phyloP scores from a whole-genome alignment of 2,888 invertebrate species.

The Drosophila heteroneura region DNA sequence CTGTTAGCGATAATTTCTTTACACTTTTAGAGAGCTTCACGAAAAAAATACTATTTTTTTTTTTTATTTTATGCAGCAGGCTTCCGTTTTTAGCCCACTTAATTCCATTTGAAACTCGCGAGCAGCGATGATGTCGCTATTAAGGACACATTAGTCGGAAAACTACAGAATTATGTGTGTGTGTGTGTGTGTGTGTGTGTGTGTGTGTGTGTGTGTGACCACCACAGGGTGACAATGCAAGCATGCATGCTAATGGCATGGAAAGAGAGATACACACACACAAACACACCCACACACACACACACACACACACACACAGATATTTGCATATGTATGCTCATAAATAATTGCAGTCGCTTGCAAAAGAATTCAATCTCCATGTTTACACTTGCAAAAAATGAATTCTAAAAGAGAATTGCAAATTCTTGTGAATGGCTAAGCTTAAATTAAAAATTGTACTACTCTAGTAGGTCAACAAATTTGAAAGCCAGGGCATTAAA shows the following conservation, averaged over 20 bases:
- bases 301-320: slow-evolving; percentile 5
- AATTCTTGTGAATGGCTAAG: background rate
- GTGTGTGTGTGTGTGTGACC: slow-evolving; percentile 29
- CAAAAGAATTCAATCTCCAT: slow-evolving; percentile 57
- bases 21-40: slow-evolving; percentile 51
- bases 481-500: background rate
- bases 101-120: slow-evolving; percentile 67
- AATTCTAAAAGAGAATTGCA: background rate
- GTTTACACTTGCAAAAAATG: slow-evolving; percentile 33
- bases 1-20: slow-evolving; percentile 60
- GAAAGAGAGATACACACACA: slow-evolving; percentile 26
- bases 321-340: slow-evolving; percentile 1
- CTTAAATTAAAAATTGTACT: background rate
- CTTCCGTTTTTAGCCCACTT: slow-evolving; percentile 75
- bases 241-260: slow-evolving; percentile 73
- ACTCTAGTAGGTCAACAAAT: background rate
- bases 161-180: slow-evolving; percentile 66
- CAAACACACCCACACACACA: background rate
- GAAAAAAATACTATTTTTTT: slow-evolving; percentile 29
- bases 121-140: slow-evolving; percentile 74
- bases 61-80: slow-evolving; percentile 43
- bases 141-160: slow-evolving; percentile 78
- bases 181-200: slow-evolving; percentile 2
- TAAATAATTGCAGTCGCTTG: slow-evolving; percentile 54
- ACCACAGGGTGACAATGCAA: slow-evolving; percentile 46